A percentile compares a stretch with the other conserved stretches of the same genome.
These are phyloP conservation scores for Chelonus insularis DNA, from an alignment of 1,140 invertebrate genomes.

Conservation along the genomic window DNA sequence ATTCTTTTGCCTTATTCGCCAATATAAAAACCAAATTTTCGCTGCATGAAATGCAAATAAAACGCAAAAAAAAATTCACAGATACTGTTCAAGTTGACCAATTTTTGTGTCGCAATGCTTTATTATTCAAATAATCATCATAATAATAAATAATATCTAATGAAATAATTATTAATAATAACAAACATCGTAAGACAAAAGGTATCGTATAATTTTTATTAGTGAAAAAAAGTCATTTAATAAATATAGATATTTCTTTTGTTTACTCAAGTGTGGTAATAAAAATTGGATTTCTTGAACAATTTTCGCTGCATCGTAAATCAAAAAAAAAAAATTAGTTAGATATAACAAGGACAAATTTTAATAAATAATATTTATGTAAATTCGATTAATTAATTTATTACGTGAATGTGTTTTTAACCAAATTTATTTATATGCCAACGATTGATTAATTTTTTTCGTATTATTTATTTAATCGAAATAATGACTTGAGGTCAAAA, in stretches of 20 bases:
- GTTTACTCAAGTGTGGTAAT: too few species aligned
- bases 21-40: slow-evolving; percentile 46
- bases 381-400: slow-evolving; percentile 13
- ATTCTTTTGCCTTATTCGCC: slow-evolving; percentile 51
- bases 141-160: too few species aligned
- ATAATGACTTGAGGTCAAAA: too few species aligned
- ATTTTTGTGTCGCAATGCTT: slow-evolving; percentile 41
- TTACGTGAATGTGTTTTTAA: slow-evolving; percentile 7
- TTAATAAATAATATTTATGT: too few species aligned
- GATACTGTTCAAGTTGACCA: slow-evolving; percentile 40
- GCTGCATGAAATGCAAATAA: slow-evolving; percentile 48
- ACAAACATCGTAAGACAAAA: too few species aligned
- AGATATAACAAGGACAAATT: too few species aligned
- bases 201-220: too few species aligned
- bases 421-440: not conserved
- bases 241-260: too few species aligned
- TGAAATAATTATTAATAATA: not conserved
- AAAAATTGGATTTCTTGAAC: too few species aligned
- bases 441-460: slow-evolving; percentile 42
- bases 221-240: too few species aligned
- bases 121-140: not conserved
- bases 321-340: too few species aligned
- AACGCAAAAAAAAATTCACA: slow-evolving; percentile 6
- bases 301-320: too few species aligned
- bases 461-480: slow-evolving; percentile 49